Base-by-base conservation (phyloP, 2,888 invertebrate genomes). In the Cynaeus angustus region DNA sequence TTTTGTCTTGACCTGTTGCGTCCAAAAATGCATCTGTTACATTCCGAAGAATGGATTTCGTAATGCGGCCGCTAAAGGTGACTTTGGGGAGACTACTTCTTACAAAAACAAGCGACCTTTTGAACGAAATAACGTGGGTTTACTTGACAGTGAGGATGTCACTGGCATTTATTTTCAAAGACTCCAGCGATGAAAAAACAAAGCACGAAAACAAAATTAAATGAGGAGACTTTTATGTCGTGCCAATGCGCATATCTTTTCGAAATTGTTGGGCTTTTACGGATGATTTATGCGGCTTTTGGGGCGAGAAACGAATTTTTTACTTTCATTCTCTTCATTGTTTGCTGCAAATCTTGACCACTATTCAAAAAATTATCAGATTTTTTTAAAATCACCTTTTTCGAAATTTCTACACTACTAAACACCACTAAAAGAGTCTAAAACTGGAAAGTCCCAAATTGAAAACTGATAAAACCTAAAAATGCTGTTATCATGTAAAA, bases 91-190 rank as follows among this genome's bases (percentile, higher is more conserved):
- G 73, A 76, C 74, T 76, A 73, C 73, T 74, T 72, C 73, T 73
- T 71, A 78, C 75, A 74, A 78, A 78, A 59, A 59, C 46, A 78
- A 77, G 71, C 77, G 76, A 77, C 77, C 76, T 77, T 78, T 77
- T 75, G 66, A 77, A 59, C 72, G 69, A 72, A 71, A 73, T 77
- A 78, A 79, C 78, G 77, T 79, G 77, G 79, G 79, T 76, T 77
- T 73, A 75, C 72, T 73, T 79, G 79, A 79, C 79, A 79, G 78
- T 75, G 72, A 74, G 76, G 78, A 77, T 79, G 79, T 79, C 78
- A 79, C 73, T 71, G 77, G 78, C 71, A 78, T 78, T 78, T 77
- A 74, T 75, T 78, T 77, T 73, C 72, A 75, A 74, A 78, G 75
- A 78, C 79, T 72, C 78, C 79, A 76, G 74, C 78, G 77, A 72